Base-by-base conservation (phyloP, 2,888 invertebrate species). In the Noctua janthina region DNA sequence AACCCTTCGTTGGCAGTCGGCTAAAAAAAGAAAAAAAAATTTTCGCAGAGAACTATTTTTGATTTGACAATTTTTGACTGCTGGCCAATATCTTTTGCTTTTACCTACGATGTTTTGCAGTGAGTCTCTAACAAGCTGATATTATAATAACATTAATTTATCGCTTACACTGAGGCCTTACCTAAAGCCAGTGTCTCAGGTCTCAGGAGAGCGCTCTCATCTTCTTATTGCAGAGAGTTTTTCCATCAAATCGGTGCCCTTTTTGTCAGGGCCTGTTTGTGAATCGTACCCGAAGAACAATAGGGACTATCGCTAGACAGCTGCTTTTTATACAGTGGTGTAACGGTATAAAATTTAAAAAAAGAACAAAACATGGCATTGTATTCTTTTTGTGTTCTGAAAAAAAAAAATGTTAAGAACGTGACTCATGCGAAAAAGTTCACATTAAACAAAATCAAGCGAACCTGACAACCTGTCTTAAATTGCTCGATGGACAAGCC, bases 231-330 rank as follows among this genome's bases (percentile, higher is more conserved):
- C 92, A 90, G 92, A 92, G 94, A 94, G 93, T 95, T 95, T 95
- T 95, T 94, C 94, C 95, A 95, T 95, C 94, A 95, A 95, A 95
- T 94, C 94, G 94, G 92, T 93, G 94, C 92, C 94, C 92, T 94
- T 94, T 94, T 93, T 93, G 92, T 93, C 91, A 90, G 89, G 81
- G 81, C 90, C 91, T 91, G 92, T 93, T 93, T 93, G 92, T 89
- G 92, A 92, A 93, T 93, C 91, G 92, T 90, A 86, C 90, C 89
- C 81, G 74, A 90, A 92, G 93, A 93, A 95, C 93, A 94, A 94
- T 93, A 85, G 90, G 80, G 81, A 86, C 85, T 88, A 86, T 87
- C 70, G 81, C 81, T 70, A 76, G 74, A 46, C 46, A 76, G 73
- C 74, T 78, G 73, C 23, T 35, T 81, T 29, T 90, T 71, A 90